phyloP scores from a whole-genome alignment of 2,113 vertebrate genomes.

The Poecile atricapillus region DNA sequence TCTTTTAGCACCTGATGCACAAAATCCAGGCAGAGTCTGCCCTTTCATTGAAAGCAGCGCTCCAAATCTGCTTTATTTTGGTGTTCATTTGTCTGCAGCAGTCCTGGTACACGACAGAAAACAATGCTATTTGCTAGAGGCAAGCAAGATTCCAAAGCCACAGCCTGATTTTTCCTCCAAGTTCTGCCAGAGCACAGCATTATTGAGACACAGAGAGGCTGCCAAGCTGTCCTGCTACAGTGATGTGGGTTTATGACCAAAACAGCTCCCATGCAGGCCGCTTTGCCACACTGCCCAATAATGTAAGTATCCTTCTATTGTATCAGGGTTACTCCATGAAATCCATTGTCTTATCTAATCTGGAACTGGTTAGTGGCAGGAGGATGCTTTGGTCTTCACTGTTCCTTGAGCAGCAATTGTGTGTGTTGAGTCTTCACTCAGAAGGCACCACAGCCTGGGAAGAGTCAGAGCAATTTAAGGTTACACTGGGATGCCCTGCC shows the following conservation, averaged over 20 bases:
- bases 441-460: not conserved
- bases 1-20: not conserved
- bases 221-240: not conserved
- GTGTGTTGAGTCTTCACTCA: not conserved
- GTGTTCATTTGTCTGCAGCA: not conserved
- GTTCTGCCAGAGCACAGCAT: not conserved
- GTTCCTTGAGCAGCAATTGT: not conserved
- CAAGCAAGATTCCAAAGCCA: not conserved
- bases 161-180: not conserved
- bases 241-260: not conserved
- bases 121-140: not conserved
- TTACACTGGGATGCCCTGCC: not conserved
- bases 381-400: not conserved
- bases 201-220: not conserved
- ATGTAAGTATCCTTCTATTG: not conserved
- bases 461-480: not conserved
- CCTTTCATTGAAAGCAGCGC: accelerated
- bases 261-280: not conserved
- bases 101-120: not conserved
- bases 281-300: not conserved
- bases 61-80: not conserved
- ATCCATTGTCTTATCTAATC: not conserved
- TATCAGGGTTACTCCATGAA: not conserved
- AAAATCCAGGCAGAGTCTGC: not conserved
- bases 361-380: not conserved